Conservation (phyloP, 2,113 vertebrate genomes). For the Nibea coibor region DNA sequence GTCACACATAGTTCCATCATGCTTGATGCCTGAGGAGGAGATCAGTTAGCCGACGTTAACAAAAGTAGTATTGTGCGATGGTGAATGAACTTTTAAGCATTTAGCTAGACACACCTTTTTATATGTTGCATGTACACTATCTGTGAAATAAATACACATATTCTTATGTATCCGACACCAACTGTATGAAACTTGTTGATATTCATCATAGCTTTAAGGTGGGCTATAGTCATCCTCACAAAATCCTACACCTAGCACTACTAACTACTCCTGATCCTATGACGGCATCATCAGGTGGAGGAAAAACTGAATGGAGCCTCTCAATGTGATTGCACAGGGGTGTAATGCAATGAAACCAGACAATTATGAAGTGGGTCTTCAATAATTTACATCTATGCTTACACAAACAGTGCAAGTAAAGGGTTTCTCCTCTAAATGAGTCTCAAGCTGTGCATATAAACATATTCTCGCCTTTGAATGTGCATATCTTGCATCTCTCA, state of each 20-base stretch:
- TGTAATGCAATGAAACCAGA: not conserved
- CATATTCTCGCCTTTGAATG: not conserved
- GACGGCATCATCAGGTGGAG: not conserved
- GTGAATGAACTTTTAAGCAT: not conserved
- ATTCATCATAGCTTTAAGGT: not conserved
- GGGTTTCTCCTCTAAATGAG: not conserved
- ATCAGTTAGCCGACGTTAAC: not conserved
- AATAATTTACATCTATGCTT: not conserved
- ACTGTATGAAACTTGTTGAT: not conserved
- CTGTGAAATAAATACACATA: not conserved
- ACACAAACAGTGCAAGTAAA: not conserved
- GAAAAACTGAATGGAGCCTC: not conserved
- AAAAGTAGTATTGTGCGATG: not conserved
- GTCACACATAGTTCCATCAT: constrained; percentile 99
- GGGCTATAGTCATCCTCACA: not conserved
- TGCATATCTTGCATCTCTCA: not conserved
- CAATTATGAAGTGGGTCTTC: not conserved
- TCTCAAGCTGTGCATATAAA: not conserved
- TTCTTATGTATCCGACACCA: not conserved
- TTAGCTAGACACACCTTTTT: not conserved
- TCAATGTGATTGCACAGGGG: not conserved
- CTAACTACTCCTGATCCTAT: not conserved
- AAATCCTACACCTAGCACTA: not conserved
- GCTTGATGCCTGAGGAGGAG: constrained; percentile 91
- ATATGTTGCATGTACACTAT: not conserved